Evolutionary conservation across 2,888 invertebrate species (phyloP).

Genomic region (Coremacera marginata): DNA sequence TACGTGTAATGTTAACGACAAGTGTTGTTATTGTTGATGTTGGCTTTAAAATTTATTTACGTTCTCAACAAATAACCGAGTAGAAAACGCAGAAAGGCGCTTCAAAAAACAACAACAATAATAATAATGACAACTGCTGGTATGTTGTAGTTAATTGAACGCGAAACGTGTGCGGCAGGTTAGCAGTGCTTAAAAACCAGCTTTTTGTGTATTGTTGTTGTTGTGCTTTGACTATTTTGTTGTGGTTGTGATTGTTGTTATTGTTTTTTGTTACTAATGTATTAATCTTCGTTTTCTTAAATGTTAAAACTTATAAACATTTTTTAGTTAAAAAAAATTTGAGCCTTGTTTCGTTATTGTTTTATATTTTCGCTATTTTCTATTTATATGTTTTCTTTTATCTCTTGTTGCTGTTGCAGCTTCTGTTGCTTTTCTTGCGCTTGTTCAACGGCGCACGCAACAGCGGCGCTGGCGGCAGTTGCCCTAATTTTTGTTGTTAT

Average conservation of each 20-base stretch:
- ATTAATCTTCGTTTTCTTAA: no score
- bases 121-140: not conserved
- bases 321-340: no score
- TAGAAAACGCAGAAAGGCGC: slow-evolving; percentile 10
- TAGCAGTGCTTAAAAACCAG: no score
- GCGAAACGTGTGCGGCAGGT: no score
- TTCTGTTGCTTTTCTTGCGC: not conserved
- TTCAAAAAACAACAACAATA: slow-evolving; percentile 19
- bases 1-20: slow-evolving; percentile 12
- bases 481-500: slow-evolving; percentile 18
- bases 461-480: slow-evolving; percentile 20
- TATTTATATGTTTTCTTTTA: not conserved
- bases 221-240: no score
- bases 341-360: not conserved
- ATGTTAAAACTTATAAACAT: no score
- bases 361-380: not conserved
- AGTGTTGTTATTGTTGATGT: not conserved
- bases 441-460: not conserved
- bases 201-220: no score
- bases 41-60: not conserved
- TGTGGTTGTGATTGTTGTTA: no score
- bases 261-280: no score
- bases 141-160: not conserved
- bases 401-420: not conserved
- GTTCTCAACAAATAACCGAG: not conserved